Conservation (phyloP, 2,888 invertebrate species). For the Athalia cordata region DNA sequence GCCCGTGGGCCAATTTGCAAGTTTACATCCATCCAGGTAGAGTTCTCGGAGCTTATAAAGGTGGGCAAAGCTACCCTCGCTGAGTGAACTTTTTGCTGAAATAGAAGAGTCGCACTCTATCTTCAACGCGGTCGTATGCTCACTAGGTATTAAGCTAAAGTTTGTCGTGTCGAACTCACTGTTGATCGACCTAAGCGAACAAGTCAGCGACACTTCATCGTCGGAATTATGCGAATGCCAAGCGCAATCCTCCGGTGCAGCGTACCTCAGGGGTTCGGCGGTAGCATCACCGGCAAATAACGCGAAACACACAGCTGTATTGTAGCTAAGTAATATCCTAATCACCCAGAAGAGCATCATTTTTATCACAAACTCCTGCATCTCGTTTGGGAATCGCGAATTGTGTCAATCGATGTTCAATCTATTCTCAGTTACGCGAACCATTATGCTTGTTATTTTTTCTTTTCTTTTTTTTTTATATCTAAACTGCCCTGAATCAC, state of each 20-base stretch:
- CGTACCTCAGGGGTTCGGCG: slow-evolving; percentile 76
- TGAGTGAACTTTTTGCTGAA: slow-evolving; percentile 86
- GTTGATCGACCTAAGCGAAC: slow-evolving; percentile 88
- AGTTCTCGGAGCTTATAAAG: slow-evolving; percentile 85
- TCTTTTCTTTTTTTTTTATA: not conserved
- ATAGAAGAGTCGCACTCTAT: slow-evolving; percentile 88
- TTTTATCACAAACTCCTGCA: slow-evolving; percentile 34
- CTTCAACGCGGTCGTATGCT: slow-evolving; percentile 86
- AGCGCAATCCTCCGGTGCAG: slow-evolving; percentile 89
- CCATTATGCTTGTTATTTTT: not conserved
- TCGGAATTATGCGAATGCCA: slow-evolving; percentile 79
- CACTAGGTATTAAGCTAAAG: slow-evolving; percentile 89
- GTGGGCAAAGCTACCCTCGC: slow-evolving; percentile 86
- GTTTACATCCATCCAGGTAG: slow-evolving; percentile 88
- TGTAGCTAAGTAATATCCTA: slow-evolving; percentile 41
- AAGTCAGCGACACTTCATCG: slow-evolving; percentile 87
- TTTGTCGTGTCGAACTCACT: slow-evolving; percentile 92
- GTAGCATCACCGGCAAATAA: slow-evolving; percentile 55
- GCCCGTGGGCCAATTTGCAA: slow-evolving; percentile 86
- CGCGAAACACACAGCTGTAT: slow-evolving; percentile 40
- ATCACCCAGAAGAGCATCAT: slow-evolving; percentile 41
- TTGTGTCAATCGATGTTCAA: slow-evolving; percentile 1
- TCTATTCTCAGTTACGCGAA: not conserved
- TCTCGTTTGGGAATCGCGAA: slow-evolving; percentile 21
- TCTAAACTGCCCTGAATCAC: slow-evolving; percentile 29